Evolutionary conservation across 2,888 invertebrate genomes (phyloP).

Genomic region (Luperina testacea): DNA sequence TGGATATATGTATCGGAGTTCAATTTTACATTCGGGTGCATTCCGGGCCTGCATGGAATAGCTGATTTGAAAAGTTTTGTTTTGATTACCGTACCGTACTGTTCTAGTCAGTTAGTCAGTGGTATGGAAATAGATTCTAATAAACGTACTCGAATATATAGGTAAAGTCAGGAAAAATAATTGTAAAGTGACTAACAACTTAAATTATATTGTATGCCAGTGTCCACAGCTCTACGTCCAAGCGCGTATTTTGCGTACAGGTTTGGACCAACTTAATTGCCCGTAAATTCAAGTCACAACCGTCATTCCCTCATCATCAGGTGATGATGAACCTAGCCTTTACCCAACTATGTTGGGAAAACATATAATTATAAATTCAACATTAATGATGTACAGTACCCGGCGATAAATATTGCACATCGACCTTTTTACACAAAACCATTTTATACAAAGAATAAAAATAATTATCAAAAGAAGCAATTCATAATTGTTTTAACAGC

Average conservation of each 20-base stretch:
- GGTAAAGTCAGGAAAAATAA: neutral
- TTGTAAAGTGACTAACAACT: neutral
- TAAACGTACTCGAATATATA: neutral
- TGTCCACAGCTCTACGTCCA: neutral
- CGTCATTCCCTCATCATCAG: too few relatives aligned
- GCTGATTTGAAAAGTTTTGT: slow-evolving; percentile 46
- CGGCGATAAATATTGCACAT: too few relatives aligned
- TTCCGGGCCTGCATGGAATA: slow-evolving; percentile 38
- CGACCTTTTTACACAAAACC: too few relatives aligned
- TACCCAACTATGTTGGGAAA: too few relatives aligned
- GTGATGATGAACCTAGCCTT: too few relatives aligned
- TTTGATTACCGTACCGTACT: slow-evolving; percentile 15
- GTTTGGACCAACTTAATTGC: neutral
- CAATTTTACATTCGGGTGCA: slow-evolving; percentile 62
- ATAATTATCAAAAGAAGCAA: too few relatives aligned
- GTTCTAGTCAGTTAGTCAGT: slow-evolving; percentile 1
- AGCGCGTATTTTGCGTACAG: neutral
- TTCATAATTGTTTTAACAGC: too few relatives aligned
- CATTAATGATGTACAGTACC: too few relatives aligned
- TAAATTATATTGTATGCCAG: neutral
- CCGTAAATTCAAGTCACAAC: neutral
- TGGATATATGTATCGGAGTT: slow-evolving; percentile 68
- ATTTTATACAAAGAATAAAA: too few relatives aligned
- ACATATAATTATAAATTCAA: too few relatives aligned
- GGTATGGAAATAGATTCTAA: neutral